phyloP scores from a whole-genome alignment of 1,140 invertebrate species.

The Acyrthosiphon pisum region DNA sequence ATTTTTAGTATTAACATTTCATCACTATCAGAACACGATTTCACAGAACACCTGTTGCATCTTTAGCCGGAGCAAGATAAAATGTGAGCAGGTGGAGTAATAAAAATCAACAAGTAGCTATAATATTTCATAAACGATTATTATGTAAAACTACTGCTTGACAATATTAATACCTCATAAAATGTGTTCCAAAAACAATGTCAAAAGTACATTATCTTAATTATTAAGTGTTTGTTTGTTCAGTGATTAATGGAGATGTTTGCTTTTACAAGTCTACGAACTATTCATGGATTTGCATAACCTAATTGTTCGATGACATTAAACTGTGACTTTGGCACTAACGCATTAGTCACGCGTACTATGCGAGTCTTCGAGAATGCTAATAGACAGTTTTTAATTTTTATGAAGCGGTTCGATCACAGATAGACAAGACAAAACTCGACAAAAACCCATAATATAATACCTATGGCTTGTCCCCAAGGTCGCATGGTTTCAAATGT shows the following conservation, averaged over 20 bases:
- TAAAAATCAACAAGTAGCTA: not conserved
- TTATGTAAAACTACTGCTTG: not conserved
- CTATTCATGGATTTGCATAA: conserved; percentile 50
- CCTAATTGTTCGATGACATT: conserved; percentile 51
- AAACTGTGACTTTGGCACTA: conserved; percentile 23
- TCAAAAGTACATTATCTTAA: conserved; percentile 26
- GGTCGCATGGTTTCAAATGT: conserved; percentile 29
- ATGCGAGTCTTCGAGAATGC: conserved; percentile 12
- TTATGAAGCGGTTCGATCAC: conserved; percentile 23
- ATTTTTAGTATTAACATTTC: not conserved
- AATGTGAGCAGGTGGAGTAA: not conserved
- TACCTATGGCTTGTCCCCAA: not conserved
- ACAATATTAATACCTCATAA: not conserved
- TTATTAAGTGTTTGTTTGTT: not conserved
- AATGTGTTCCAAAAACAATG: not conserved
- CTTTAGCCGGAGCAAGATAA: not conserved
- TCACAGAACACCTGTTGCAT: not conserved
- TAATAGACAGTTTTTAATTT: conserved; percentile 35
- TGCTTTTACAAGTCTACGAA: not conserved
- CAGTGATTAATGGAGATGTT: conserved; percentile 29
- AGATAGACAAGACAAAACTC: conserved; percentile 10
- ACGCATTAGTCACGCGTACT: conserved; percentile 19
- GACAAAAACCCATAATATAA: conserved; percentile 34
- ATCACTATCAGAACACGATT: not conserved
- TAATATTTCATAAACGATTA: not conserved